These are phyloP conservation scores for Plemyria rubiginata DNA, from an alignment of 2,888 invertebrate genomes.

Conservation along the genomic window DNA sequence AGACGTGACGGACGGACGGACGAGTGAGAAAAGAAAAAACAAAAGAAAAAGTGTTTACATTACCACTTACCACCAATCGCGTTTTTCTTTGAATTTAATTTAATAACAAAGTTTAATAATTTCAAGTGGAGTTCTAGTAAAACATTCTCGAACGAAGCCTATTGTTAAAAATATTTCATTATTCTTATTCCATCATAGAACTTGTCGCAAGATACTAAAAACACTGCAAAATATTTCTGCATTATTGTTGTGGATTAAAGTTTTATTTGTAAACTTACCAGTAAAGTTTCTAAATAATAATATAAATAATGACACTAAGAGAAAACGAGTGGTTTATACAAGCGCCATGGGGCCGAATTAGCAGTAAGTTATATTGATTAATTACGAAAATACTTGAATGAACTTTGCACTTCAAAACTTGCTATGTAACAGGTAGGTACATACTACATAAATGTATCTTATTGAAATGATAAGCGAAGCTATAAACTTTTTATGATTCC, in stretches of 20 bases:
- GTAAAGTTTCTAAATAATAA: too few relatives aligned
- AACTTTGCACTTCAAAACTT: conserved; percentile 29
- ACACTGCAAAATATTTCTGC: neutral
- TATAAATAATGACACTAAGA: conserved; percentile 52
- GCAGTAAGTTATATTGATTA: conserved; percentile 58
- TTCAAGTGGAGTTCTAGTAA: too few relatives aligned
- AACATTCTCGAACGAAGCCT: too few relatives aligned
- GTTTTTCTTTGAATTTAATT: too few relatives aligned
- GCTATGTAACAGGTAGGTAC: too few relatives aligned
- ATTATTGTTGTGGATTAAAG: conserved; percentile 3
- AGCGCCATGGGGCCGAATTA: conserved; percentile 75
- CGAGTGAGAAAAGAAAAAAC: too few relatives aligned
- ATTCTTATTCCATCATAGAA: neutral
- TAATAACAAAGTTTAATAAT: too few relatives aligned
- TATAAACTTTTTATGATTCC: neutral
- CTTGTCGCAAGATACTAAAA: neutral
- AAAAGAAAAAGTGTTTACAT: too few relatives aligned
- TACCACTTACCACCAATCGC: too few relatives aligned
- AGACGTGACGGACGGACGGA: too few relatives aligned
- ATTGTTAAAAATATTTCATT: too few relatives aligned
- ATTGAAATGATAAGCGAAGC: conserved; percentile 1
- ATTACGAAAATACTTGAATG: conserved; percentile 30
- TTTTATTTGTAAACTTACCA: conserved; percentile 16
- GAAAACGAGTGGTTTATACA: conserved; percentile 79
- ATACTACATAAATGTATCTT: too few relatives aligned